phyloP scores from a whole-genome alignment of 2,113 vertebrate species.

The Crotalus horridus region DNA sequence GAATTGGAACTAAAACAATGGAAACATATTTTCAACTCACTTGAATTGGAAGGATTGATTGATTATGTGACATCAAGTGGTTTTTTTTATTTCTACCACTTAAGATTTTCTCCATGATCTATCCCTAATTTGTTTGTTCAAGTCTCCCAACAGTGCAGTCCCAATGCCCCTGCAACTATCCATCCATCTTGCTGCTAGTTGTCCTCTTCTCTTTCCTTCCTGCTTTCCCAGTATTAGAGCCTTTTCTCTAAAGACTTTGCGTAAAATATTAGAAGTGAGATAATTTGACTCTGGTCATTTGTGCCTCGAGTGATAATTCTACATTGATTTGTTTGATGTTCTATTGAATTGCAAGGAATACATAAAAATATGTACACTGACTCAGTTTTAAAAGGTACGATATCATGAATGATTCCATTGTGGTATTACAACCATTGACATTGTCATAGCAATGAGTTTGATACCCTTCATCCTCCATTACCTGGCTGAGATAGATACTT shows the following conservation, averaged over 20 bases:
- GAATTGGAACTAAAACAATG: background rate
- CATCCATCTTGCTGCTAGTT: background rate
- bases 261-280: background rate
- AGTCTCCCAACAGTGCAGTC: background rate
- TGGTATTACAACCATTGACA: no score
- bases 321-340: background rate
- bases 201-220: background rate
- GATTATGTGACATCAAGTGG: background rate
- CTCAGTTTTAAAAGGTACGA: constrained; percentile 47
- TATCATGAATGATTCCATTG: constrained; percentile 19
- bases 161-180: background rate
- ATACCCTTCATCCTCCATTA: background rate
- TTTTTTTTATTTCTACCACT: background rate
- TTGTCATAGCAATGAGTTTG: background rate
- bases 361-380: constrained; percentile 24
- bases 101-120: background rate
- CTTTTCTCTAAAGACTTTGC: background rate
- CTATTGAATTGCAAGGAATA: background rate
- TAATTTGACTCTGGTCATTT: background rate
- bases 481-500: background rate
- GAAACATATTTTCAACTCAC: background rate
- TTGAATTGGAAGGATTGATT: background rate
- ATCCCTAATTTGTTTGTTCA: background rate
- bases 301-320: background rate
- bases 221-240: background rate